Percentiles rank a stretch among this genome's conserved stretches.
phyloP scores from a whole-genome alignment of 2,888 invertebrate genomes.

The Crepidodera aurea region DNA sequence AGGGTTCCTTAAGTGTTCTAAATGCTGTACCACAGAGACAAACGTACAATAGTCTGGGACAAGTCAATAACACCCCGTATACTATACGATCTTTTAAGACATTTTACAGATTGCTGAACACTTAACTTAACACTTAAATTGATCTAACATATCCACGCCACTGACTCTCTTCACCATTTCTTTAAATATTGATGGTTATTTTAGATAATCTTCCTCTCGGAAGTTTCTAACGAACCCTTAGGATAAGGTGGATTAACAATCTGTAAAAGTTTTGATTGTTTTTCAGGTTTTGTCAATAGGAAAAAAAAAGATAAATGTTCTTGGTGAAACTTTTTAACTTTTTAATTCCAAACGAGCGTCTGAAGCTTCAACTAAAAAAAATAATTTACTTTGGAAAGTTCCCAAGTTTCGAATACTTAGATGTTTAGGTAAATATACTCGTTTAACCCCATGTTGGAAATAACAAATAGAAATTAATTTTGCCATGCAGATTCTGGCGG shows the following conservation, averaged over 20 bases:
- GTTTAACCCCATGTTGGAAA: no score
- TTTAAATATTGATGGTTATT: constrained; percentile 37
- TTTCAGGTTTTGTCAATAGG: constrained; percentile 25
- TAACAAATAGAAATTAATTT: no score
- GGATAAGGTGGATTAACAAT: constrained; percentile 25
- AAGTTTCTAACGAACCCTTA: constrained; percentile 32
- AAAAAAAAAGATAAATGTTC: constrained; percentile 23
- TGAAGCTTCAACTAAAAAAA: constrained; percentile 5
- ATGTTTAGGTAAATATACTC: background rate
- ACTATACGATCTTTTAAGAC: no score
- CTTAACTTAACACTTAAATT: no score
- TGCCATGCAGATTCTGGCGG: no score
- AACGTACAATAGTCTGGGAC: no score
- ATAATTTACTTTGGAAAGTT: constrained; percentile 5
- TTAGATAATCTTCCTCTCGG: constrained; percentile 28
- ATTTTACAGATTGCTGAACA: no score
- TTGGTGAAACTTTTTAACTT: constrained; percentile 22
- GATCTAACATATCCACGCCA: background rate
- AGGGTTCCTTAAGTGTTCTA: no score
- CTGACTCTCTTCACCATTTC: constrained; percentile 19
- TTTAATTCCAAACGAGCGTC: constrained; percentile 14
- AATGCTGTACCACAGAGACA: no score
- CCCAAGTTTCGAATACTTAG: background rate
- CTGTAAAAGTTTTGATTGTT: constrained; percentile 28
- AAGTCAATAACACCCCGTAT: no score